A percentile compares a stretch with the other conserved stretches of the same genome.
These are phyloP conservation scores for Chelonia mydas DNA, from an alignment of 2,797 vertebrate genomes.

Conservation along the genomic window DNA sequence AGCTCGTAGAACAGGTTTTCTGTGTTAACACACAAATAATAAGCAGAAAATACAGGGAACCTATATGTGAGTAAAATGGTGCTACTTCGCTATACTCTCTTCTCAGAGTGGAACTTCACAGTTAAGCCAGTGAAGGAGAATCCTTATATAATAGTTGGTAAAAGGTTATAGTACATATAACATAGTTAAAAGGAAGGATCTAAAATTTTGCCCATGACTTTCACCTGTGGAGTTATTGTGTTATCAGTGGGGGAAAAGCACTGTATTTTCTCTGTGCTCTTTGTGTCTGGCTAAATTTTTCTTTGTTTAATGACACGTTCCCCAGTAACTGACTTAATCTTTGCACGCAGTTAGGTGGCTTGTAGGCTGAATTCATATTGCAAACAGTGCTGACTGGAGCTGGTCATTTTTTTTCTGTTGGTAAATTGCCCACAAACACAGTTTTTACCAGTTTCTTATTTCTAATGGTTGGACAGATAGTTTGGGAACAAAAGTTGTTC, in stretches of 20 bases:
- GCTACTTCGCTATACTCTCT: not conserved
- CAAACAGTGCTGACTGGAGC: not conserved
- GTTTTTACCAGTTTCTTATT: not conserved
- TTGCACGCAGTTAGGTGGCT: not conserved
- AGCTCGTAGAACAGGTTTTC: not conserved
- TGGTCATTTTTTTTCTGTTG: not conserved
- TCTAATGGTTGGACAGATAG: not conserved
- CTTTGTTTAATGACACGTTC: not conserved
- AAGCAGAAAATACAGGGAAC: not conserved
- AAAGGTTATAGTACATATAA: fast-evolving
- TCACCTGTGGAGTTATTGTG: not conserved
- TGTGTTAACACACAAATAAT: not conserved
- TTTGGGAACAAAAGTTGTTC: not conserved
- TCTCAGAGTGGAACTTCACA: not conserved
- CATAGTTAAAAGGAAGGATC: not conserved
- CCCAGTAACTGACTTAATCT: no score
- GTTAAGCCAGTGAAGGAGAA: no score
- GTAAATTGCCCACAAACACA: fast-evolving
- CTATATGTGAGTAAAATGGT: not conserved
- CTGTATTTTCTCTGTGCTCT: fast-evolving
- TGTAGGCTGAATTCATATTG: not conserved
- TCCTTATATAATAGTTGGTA: no score
- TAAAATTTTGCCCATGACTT: not conserved
- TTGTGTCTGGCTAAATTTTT: not conserved
- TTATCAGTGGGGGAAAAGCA: not conserved